phyloP scores from a whole-genome alignment of 64 coral and sea anemone species.

The Pocillopora damicornis region DNA sequence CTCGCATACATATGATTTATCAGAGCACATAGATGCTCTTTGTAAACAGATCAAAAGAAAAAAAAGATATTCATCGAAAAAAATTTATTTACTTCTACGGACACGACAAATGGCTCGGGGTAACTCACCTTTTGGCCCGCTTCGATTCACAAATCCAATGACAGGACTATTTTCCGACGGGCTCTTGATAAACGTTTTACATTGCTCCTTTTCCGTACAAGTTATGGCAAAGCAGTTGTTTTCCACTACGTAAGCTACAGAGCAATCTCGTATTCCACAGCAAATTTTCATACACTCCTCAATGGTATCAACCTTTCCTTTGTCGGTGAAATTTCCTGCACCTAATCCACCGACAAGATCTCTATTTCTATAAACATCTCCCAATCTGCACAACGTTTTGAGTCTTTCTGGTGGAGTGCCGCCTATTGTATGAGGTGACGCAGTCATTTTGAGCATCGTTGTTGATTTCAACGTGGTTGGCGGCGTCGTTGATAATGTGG shows the following conservation, averaged over 20 bases:
- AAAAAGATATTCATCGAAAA: too few relatives aligned
- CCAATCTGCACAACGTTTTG: slow-evolving; percentile 31
- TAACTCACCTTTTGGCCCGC: slow-evolving; percentile 44
- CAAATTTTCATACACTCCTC: slow-evolving; percentile 83
- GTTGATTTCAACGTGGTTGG: slow-evolving; percentile 10
- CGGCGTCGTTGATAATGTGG: background rate
- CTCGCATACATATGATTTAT: too few relatives aligned
- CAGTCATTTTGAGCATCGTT: slow-evolving; percentile 16
- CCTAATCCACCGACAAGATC: slow-evolving; percentile 83
- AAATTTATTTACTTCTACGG: too few relatives aligned
- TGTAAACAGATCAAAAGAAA: too few relatives aligned
- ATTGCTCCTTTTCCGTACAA: slow-evolving; percentile 55
- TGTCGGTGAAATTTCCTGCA: slow-evolving; percentile 78
- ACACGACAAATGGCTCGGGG: background rate
- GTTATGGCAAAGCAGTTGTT: slow-evolving; percentile 65
- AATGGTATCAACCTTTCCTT: slow-evolving; percentile 61
- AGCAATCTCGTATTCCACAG: slow-evolving; percentile 64
- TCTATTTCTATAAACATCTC: slow-evolving; percentile 63
- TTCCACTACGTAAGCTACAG: slow-evolving; percentile 73
- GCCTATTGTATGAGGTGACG: background rate
- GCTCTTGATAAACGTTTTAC: slow-evolving; percentile 52
- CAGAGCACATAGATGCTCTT: too few relatives aligned
- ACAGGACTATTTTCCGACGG: slow-evolving; percentile 57
- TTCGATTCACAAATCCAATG: slow-evolving; percentile 80
- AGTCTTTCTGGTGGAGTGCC: slow-evolving; percentile 9